A percentile compares a stretch with the other conserved stretches of the same genome.
These are phyloP conservation scores for Ormyrus labotus DNA, from an alignment of 2,888 invertebrate genomes.

Conservation along the genomic window DNA sequence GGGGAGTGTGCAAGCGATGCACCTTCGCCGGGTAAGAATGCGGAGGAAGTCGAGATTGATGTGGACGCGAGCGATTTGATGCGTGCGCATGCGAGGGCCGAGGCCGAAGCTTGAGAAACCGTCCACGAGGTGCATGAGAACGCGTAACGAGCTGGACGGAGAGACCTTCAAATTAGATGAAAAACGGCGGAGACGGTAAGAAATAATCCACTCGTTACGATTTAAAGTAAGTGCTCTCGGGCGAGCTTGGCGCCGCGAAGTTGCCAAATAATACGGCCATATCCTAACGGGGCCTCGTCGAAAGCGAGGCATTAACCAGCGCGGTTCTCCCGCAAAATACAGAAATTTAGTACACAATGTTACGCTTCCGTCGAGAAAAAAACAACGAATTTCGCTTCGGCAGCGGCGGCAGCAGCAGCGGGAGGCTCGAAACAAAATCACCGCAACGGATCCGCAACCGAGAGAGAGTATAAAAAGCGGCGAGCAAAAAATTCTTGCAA, in stretches of 20 bases:
- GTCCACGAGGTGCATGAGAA: constrained; percentile 1
- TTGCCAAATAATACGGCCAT: too few relatives aligned
- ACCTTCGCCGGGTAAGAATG: background rate
- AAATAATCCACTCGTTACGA: background rate
- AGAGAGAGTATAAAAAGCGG: constrained; percentile 8
- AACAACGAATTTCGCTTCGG: background rate
- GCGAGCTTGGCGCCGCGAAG: too few relatives aligned
- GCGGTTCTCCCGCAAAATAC: too few relatives aligned
- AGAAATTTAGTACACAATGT: background rate
- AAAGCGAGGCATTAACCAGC: too few relatives aligned
- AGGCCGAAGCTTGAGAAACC: constrained; percentile 13
- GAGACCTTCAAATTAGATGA: constrained; percentile 38
- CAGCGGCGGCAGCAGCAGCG: too few relatives aligned
- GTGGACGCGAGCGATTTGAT: constrained; percentile 11
- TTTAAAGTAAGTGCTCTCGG: too few relatives aligned
- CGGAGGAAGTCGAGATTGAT: constrained; percentile 44
- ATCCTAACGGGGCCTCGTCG: too few relatives aligned
- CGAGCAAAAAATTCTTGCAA: background rate
- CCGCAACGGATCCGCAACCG: background rate
- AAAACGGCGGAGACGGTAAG: constrained; percentile 27
- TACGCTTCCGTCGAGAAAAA: constrained; percentile 6
- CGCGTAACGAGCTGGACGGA: constrained; percentile 19
- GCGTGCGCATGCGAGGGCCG: background rate
- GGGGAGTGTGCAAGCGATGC: background rate
- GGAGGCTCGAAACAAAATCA: constrained; percentile 15